Evolutionary conservation across 1,140 invertebrate species (phyloP).

Genomic region (Manduca sexta): DNA sequence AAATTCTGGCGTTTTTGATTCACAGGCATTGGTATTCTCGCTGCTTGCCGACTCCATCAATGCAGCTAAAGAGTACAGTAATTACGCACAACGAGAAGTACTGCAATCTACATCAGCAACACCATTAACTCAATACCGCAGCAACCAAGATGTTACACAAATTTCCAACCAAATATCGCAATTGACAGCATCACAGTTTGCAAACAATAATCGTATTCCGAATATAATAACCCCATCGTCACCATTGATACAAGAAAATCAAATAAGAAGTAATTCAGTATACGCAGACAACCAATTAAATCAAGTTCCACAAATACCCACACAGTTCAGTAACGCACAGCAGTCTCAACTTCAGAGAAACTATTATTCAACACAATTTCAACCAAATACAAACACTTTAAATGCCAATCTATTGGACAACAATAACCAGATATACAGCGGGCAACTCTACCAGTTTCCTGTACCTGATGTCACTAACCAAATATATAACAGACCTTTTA

Average conservation of each 20-base stretch:
- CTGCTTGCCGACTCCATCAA: constrained; percentile 60
- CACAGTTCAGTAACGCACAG: constrained; percentile 2
- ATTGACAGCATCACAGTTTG: constrained; percentile 51
- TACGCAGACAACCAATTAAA: neutral
- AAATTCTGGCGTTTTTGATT: constrained; percentile 56
- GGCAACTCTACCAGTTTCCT: constrained; percentile 55
- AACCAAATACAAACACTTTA: constrained; percentile 11
- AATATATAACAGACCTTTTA: constrained; percentile 43
- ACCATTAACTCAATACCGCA: constrained; percentile 27
- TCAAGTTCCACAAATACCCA: constrained; percentile 8
- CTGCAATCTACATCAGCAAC: constrained; percentile 14
- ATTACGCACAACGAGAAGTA: constrained; percentile 41
- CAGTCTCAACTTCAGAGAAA: constrained; percentile 6
- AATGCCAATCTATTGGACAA: constrained; percentile 15
- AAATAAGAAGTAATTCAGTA: constrained; percentile 6
- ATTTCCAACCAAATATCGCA: constrained; percentile 50
- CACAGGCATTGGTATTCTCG: constrained; percentile 61
- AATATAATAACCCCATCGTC: constrained; percentile 4
- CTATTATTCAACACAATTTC: constrained; percentile 15
- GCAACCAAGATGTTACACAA: constrained; percentile 36
- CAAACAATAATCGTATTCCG: constrained; percentile 20
- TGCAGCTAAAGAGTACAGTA: constrained; percentile 52
- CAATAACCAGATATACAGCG: constrained; percentile 48
- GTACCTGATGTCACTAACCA: constrained; percentile 55
- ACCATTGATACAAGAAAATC: neutral